Evolutionary conservation across 2,797 vertebrate genomes (phyloP).

Genomic region (Danio aesculapii): DNA sequence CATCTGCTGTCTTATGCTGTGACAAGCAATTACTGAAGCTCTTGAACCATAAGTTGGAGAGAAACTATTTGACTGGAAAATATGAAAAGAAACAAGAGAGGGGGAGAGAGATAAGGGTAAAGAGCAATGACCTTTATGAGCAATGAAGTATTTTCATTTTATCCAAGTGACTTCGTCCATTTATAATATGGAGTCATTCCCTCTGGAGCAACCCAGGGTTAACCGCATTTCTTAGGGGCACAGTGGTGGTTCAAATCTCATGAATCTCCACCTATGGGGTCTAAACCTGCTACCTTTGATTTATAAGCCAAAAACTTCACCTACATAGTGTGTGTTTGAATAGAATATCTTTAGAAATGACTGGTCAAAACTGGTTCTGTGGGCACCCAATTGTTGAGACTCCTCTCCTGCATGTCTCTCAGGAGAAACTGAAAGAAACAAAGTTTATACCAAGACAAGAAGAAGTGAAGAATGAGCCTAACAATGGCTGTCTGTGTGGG

Average conservation of each 20-base stretch:
- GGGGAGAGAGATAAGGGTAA: background rate
- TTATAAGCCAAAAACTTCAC: constrained; percentile 1
- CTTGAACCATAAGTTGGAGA: background rate
- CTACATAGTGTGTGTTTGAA: constrained; percentile 5
- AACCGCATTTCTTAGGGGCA: constrained; percentile 5
- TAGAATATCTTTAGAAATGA: constrained; percentile 1
- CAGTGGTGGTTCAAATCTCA: background rate
- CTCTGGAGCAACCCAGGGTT: background rate
- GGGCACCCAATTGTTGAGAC: constrained; percentile 4
- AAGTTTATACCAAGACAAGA: constrained; percentile 22
- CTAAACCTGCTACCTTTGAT: constrained; percentile 4
- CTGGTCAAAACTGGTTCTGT: constrained; percentile 15
- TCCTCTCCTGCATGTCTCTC: constrained; percentile 17
- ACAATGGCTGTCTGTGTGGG: constrained; percentile 34
- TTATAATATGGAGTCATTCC: constrained; percentile 2
- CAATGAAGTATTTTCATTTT: constrained; percentile 30
- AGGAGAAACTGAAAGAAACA: constrained; percentile 26
- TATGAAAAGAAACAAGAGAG: background rate
- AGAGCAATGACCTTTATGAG: constrained; percentile 11
- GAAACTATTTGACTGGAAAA: background rate
- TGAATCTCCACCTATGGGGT: constrained; percentile 5
- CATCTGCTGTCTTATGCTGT: no score
- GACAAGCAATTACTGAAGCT: background rate
- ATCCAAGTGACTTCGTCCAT: constrained; percentile 7
- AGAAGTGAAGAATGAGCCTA: constrained; percentile 1